A percentile compares a stretch with the other conserved stretches of the same genome.
These are phyloP conservation scores for Congeria kusceri DNA, from an alignment of 2,888 invertebrate species.

Conservation along the genomic window DNA sequence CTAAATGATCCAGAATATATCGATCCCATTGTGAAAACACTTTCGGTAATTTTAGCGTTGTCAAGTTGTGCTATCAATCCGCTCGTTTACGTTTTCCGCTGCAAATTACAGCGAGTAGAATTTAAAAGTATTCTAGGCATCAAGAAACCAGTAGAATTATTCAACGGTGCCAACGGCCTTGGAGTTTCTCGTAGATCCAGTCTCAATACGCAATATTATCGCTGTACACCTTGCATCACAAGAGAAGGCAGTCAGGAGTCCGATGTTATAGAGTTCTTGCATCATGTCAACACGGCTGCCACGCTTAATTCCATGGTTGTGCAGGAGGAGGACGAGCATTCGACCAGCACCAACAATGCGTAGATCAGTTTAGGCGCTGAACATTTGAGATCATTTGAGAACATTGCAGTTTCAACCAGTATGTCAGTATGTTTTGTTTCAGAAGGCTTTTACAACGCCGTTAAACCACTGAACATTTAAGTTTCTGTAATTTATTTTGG, in stretches of 20 bases:
- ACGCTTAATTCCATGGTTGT: conserved; percentile 67
- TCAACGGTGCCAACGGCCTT: too few relatives aligned
- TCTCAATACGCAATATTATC: conserved; percentile 7
- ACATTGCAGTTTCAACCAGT: too few relatives aligned
- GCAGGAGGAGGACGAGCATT: conserved; percentile 38
- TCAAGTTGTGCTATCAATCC: conserved; percentile 90
- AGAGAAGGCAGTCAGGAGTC: conserved; percentile 66
- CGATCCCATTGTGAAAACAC: conserved; percentile 83
- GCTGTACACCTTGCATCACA: conserved; percentile 56
- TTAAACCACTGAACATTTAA: too few relatives aligned
- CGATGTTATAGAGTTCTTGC: conserved; percentile 56
- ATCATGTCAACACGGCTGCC: conserved; percentile 66
- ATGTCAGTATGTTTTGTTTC: too few relatives aligned
- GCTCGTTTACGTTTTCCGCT: conserved; percentile 91
- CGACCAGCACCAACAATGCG: neutral
- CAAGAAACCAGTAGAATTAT: neutral
- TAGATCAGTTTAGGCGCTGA: too few relatives aligned
- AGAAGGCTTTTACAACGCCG: too few relatives aligned
- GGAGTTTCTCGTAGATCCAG: conserved; percentile 20
- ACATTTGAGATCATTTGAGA: too few relatives aligned
- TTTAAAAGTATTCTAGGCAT: conserved; percentile 68
- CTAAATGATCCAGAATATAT: conserved; percentile 75
- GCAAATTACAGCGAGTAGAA: conserved; percentile 74
- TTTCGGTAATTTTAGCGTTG: conserved; percentile 86
- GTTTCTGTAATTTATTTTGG: too few relatives aligned